Conservation (phyloP, 2,797 vertebrate genomes). For the Bradypus variegatus region DNA sequence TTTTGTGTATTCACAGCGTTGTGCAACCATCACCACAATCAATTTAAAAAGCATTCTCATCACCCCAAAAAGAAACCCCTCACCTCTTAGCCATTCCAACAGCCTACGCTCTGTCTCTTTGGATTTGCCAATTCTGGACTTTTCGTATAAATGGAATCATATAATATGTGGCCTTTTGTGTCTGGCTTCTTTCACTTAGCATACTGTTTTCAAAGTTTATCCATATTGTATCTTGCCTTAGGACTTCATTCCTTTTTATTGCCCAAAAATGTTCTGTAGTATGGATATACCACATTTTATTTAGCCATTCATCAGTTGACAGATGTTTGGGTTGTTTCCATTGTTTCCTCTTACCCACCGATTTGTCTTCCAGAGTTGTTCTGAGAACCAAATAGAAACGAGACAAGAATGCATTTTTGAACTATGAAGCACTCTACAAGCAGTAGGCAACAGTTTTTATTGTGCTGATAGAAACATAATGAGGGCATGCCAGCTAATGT, state of each 20-base stretch:
- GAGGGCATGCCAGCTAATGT: background rate
- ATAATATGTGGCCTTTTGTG: background rate
- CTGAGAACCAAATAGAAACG: background rate
- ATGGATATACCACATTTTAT: background rate
- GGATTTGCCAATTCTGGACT: background rate
- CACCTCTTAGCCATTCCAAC: background rate
- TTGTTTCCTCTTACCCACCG: background rate
- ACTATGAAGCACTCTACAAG: background rate
- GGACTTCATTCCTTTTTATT: background rate
- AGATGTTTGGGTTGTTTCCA: background rate
- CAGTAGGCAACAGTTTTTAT: slow-evolving; percentile 1
- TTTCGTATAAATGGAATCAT: background rate
- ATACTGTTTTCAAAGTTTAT: background rate
- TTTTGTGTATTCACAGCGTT: background rate
- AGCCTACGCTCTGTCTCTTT: background rate
- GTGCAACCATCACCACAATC: background rate
- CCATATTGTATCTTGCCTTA: background rate
- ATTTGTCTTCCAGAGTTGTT: background rate
- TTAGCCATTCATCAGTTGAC: background rate
- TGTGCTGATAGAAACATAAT: background rate
- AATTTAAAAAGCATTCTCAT: background rate
- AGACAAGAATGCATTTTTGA: background rate
- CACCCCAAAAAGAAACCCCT: background rate
- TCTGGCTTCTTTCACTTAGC: background rate
- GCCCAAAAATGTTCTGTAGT: background rate